Evolutionary conservation across 2,888 invertebrate species (phyloP).

Genomic region (Epinotia brunnichana): DNA sequence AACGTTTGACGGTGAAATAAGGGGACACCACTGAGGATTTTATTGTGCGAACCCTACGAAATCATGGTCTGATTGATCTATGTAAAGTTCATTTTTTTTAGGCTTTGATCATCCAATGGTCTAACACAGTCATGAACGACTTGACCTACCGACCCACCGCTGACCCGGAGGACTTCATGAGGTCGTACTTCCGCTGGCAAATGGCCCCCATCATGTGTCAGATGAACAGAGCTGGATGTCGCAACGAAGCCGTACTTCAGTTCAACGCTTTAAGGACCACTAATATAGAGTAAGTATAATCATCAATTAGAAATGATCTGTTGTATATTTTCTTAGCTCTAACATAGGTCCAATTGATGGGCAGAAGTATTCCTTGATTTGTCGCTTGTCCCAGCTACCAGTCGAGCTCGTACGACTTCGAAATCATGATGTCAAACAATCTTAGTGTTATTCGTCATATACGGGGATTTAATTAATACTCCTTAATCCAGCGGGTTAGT

Average conservation of each 20-base stretch:
- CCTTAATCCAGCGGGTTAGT: too few species aligned
- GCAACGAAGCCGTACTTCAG: slow-evolving; percentile 57
- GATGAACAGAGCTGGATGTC: slow-evolving; percentile 58
- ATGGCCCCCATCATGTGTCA: slow-evolving; percentile 68
- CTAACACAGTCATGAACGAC: slow-evolving; percentile 56
- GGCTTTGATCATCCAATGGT: slow-evolving; percentile 62
- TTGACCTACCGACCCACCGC: slow-evolving; percentile 58
- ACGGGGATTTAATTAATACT: too few species aligned
- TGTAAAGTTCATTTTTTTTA: slow-evolving; percentile 48
- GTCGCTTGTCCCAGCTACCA: not conserved
- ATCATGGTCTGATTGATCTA: too few species aligned
- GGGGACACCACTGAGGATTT: too few species aligned
- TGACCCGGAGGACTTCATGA: slow-evolving; percentile 65
- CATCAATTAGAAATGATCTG: too few species aligned
- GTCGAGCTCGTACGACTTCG: too few species aligned
- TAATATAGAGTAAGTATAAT: slow-evolving; percentile 57
- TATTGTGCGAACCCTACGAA: too few species aligned
- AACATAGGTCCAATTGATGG: not conserved
- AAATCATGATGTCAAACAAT: too few species aligned
- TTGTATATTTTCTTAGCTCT: too few species aligned
- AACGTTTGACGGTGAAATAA: too few species aligned
- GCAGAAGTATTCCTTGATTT: not conserved
- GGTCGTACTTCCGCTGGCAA: slow-evolving; percentile 69
- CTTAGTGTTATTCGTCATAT: too few species aligned
- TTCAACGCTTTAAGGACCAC: slow-evolving; percentile 53